phyloP scores from a whole-genome alignment of 2,113 vertebrate species.

The Grammomys dolichurus region DNA sequence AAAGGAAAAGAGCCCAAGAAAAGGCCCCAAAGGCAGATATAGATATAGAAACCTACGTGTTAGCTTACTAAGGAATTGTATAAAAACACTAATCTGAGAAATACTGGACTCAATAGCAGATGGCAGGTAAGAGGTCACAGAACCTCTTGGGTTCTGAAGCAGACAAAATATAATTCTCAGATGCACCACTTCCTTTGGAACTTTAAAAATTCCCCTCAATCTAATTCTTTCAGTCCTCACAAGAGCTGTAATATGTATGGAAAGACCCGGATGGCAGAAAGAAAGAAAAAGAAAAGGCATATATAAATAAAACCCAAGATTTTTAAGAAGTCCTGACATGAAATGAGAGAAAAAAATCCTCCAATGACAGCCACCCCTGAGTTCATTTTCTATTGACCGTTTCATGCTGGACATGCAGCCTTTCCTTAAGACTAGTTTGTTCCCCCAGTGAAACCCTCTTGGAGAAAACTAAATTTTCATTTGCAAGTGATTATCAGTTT shows the following conservation, averaged over 20 bases:
- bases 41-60: not conserved
- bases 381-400: not conserved
- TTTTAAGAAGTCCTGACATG: not conserved
- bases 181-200: not conserved
- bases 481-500: not conserved
- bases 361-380: not conserved
- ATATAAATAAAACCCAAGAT: not conserved
- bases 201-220: conserved; percentile 32
- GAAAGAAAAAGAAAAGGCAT: not conserved
- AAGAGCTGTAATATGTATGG: not conserved
- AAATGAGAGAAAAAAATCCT: not conserved
- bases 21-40: not conserved
- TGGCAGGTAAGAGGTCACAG: not conserved
- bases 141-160: not conserved
- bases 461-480: not conserved
- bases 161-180: not conserved
- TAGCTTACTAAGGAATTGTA: not conserved
- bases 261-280: not conserved
- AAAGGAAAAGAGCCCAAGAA: not conserved
- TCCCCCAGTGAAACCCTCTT: not conserved
- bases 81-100: not conserved
- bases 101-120: not conserved
- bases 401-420: not conserved
- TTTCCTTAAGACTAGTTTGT: not conserved
- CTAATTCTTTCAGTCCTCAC: not conserved